Evolutionary conservation across 2,888 invertebrate species (phyloP).

Genomic region (Dorcus hopei): DNA sequence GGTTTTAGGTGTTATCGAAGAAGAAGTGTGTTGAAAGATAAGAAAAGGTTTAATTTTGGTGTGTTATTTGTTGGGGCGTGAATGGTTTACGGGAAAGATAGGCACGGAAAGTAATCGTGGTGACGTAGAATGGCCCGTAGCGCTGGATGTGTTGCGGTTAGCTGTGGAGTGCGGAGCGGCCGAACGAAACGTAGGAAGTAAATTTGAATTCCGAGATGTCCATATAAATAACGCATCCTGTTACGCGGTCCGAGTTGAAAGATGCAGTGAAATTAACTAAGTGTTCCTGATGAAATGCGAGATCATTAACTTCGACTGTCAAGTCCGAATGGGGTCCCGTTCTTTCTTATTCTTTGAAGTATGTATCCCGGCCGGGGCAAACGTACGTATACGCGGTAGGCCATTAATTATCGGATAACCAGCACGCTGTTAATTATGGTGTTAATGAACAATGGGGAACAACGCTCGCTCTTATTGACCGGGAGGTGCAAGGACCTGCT

Average conservation of each 20-base stretch:
- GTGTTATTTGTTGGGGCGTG: no score
- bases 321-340: conserved; percentile 26
- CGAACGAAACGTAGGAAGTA: conserved; percentile 20
- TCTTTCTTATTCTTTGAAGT: conserved; percentile 24
- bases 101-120: conserved; percentile 1
- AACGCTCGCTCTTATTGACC: conserved; percentile 25
- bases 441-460: conserved; percentile 34
- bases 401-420: conserved; percentile 35
- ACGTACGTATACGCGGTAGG: conserved; percentile 24
- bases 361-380: conserved; percentile 22
- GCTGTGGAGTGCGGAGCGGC: background rate
- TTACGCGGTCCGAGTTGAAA: conserved; percentile 17
- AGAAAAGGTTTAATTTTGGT: no score
- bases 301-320: conserved; percentile 31
- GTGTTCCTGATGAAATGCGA: conserved; percentile 29
- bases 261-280: conserved; percentile 26
- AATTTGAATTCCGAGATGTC: conserved; percentile 25
- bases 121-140: background rate
- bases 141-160: background rate
- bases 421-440: conserved; percentile 34
- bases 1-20: no score
- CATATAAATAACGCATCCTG: conserved; percentile 24
- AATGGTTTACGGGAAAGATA: background rate
- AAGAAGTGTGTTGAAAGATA: no score
- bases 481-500: conserved; percentile 30